Evolutionary conservation across 2,888 invertebrate species (phyloP).

Genomic region (Cosmia trapezina): DNA sequence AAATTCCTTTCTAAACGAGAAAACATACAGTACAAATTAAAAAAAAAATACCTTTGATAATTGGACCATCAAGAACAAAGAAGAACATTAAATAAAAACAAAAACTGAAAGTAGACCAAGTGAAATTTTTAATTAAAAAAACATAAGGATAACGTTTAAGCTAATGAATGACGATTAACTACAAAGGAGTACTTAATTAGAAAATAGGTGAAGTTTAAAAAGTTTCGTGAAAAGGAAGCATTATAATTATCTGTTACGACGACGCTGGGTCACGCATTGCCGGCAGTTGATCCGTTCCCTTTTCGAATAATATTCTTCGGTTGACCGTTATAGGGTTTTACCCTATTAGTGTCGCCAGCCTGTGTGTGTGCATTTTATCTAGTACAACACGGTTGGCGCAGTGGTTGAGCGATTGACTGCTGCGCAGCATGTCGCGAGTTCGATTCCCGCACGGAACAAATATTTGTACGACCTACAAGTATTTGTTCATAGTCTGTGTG

Average conservation of each 20-base stretch:
- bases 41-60: conserved; percentile 9
- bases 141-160: conserved; percentile 38
- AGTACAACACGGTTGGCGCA: too few relatives aligned
- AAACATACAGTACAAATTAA: neutral
- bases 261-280: conserved; percentile 52
- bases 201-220: conserved; percentile 55
- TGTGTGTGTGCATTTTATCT: neutral
- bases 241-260: conserved; percentile 61
- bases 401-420: too few relatives aligned
- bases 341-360: conserved; percentile 18
- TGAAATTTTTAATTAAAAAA: conserved; percentile 42
- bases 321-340: conserved; percentile 39
- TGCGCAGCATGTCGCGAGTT: too few relatives aligned
- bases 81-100: conserved; percentile 15
- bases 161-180: conserved; percentile 46
- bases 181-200: conserved; percentile 61
- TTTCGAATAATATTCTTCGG: conserved; percentile 7
- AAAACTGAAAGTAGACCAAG: conserved; percentile 12
- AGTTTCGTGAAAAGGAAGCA: conserved; percentile 51
- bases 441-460: too few relatives aligned
- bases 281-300: conserved; percentile 27
- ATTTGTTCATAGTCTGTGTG: too few relatives aligned
- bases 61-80: conserved; percentile 9
- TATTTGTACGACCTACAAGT: too few relatives aligned
- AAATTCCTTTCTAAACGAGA: neutral